Percentiles rank a stretch among this genome's conserved stretches.
Evolutionary conservation across 2,797 vertebrate genomes (phyloP).

Genomic region (Chelmon rostratus): DNA sequence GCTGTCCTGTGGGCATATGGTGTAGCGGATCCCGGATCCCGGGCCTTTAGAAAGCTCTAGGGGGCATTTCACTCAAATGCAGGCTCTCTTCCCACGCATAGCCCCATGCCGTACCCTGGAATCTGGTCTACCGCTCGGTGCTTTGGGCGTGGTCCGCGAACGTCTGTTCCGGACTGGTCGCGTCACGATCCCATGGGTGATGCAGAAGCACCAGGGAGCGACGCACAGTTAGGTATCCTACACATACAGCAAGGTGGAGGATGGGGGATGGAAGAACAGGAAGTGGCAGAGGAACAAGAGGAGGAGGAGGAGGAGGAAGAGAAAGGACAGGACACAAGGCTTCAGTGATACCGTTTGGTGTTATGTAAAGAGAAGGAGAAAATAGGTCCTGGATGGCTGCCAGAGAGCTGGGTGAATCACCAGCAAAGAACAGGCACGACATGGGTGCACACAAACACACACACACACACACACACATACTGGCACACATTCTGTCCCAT

Average conservation of each 20-base stretch:
- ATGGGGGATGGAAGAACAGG: constrained; percentile 53
- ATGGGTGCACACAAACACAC: constrained; percentile 60
- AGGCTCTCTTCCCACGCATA: constrained; percentile 58
- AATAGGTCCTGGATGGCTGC: constrained; percentile 85
- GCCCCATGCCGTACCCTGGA: constrained; percentile 36
- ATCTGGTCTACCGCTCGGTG: constrained; percentile 39
- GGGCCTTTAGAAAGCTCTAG: constrained; percentile 62
- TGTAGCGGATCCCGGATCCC: constrained; percentile 72
- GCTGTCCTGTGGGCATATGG: constrained; percentile 85
- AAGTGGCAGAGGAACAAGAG: constrained; percentile 62
- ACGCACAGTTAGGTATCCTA: constrained; percentile 51
- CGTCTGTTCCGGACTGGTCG: constrained; percentile 56
- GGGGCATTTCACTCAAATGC: constrained; percentile 65
- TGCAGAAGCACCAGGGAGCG: constrained; percentile 43
- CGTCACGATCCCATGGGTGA: constrained; percentile 42
- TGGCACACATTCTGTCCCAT: constrained; percentile 78
- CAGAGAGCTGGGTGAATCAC: constrained; percentile 85
- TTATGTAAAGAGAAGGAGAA: constrained; percentile 88
- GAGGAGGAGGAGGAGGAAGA: constrained; percentile 62
- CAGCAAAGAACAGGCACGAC: constrained; percentile 75
- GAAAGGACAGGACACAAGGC: constrained; percentile 74
- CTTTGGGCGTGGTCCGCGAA: constrained; percentile 66
- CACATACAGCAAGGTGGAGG: constrained; percentile 57
- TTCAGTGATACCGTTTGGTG: constrained; percentile 74
- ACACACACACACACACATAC: constrained; percentile 52